A percentile compares a stretch with the other conserved stretches of the same genome.
Conservation (phyloP, 2,113 vertebrate species). For the Hippocampus mohnikei region DNA sequence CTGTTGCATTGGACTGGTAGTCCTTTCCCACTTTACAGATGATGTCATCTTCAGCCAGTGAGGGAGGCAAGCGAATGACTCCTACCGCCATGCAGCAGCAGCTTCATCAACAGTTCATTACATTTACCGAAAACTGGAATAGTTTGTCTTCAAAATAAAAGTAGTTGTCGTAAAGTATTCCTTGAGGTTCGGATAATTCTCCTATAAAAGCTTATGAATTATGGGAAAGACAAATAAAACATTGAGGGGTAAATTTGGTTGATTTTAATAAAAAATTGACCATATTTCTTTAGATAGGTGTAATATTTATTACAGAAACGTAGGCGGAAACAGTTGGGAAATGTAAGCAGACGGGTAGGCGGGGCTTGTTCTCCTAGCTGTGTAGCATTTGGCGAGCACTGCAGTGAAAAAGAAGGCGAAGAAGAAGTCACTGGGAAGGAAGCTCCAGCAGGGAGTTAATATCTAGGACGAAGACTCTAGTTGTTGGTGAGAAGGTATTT, state of each 20-base stretch:
- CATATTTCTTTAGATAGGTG: neutral
- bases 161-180: no score
- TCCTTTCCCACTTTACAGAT: slow-evolving; percentile 45
- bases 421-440: neutral
- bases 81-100: slow-evolving; percentile 5
- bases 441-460: neutral
- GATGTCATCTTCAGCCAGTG: slow-evolving; percentile 62
- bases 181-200: neutral
- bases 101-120: slow-evolving; percentile 30
- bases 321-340: neutral
- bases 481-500: neutral
- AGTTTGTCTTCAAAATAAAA: slow-evolving; percentile 23
- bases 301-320: neutral
- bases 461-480: neutral
- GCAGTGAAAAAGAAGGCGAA: neutral
- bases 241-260: neutral
- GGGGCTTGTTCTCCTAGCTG: neutral
- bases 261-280: neutral
- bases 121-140: slow-evolving; percentile 18
- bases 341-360: neutral
- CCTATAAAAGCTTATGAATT: no score
- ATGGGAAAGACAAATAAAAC: neutral
- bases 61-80: slow-evolving; percentile 44
- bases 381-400: neutral
- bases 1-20: slow-evolving; percentile 45